A percentile compares a stretch with the other conserved stretches of the same genome.
phyloP scores from a whole-genome alignment of 2,888 invertebrate genomes.

The Macrosiphum euphorbiae region DNA sequence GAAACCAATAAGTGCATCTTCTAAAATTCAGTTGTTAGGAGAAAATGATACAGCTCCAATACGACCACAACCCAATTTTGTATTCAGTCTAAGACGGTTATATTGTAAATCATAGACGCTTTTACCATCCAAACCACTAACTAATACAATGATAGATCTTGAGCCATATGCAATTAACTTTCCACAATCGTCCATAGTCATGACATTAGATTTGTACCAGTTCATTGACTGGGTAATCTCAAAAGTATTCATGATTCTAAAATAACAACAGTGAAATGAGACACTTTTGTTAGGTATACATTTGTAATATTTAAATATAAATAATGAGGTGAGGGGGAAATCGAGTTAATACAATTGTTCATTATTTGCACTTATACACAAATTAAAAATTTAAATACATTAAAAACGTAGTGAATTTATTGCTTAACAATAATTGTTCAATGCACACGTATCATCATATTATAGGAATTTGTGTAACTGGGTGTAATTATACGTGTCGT shows the following conservation, averaged over 20 bases:
- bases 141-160: slow-evolving; percentile 64
- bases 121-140: slow-evolving; percentile 63
- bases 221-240: slow-evolving; percentile 65
- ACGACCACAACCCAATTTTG: slow-evolving; percentile 51
- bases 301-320: background rate
- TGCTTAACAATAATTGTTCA: background rate
- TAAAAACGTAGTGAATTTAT: background rate
- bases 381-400: background rate
- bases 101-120: slow-evolving; percentile 63
- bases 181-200: slow-evolving; percentile 60
- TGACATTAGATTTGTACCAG: slow-evolving; percentile 66
- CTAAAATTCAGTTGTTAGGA: slow-evolving; percentile 6
- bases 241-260: slow-evolving; percentile 64
- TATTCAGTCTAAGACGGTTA: slow-evolving; percentile 49
- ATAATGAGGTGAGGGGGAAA: background rate
- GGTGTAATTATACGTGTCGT: background rate
- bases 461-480: background rate
- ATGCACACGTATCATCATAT: background rate
- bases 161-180: slow-evolving; percentile 65
- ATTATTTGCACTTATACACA: background rate
- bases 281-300: background rate
- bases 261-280: background rate
- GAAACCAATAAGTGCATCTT: slow-evolving; percentile 53
- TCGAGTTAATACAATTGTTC: background rate
- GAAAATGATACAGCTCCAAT: slow-evolving; percentile 59